Conservation (phyloP, 64 coral and sea anemone genomes). For the Catalaphyllia jardinei region DNA sequence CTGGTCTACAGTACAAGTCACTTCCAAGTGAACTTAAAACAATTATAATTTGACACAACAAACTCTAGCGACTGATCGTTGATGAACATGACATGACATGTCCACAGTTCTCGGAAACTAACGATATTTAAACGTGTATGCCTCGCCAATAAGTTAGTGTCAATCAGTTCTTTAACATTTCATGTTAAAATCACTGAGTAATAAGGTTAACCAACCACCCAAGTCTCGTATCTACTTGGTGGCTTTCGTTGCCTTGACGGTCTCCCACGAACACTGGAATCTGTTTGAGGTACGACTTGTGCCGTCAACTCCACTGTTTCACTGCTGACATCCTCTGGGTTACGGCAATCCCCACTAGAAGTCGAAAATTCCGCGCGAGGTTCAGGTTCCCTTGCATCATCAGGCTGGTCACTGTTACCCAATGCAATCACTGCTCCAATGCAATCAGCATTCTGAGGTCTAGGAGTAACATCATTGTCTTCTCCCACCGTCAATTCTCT, state of each 20-base stretch:
- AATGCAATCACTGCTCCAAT: background rate
- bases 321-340: background rate
- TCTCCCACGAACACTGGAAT: background rate
- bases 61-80: too few species aligned
- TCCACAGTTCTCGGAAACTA: too few species aligned
- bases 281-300: background rate
- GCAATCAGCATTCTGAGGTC: background rate
- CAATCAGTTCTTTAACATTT: background rate
- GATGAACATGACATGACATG: too few species aligned
- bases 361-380: background rate
- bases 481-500: background rate
- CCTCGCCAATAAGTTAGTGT: background rate
- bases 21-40: too few species aligned
- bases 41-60: too few species aligned
- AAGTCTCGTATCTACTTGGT: background rate
- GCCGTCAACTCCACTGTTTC: background rate
- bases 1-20: too few species aligned
- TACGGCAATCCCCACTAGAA: background rate
- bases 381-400: background rate
- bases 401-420: conserved; percentile 13
- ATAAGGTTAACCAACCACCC: background rate
- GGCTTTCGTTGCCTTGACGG: conserved; percentile 11
- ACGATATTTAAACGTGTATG: too few species aligned
- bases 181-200: background rate
- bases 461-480: background rate